These are phyloP conservation scores for Hetaerina titia DNA, from an alignment of 2,888 invertebrate genomes.

Conservation along the genomic window DNA sequence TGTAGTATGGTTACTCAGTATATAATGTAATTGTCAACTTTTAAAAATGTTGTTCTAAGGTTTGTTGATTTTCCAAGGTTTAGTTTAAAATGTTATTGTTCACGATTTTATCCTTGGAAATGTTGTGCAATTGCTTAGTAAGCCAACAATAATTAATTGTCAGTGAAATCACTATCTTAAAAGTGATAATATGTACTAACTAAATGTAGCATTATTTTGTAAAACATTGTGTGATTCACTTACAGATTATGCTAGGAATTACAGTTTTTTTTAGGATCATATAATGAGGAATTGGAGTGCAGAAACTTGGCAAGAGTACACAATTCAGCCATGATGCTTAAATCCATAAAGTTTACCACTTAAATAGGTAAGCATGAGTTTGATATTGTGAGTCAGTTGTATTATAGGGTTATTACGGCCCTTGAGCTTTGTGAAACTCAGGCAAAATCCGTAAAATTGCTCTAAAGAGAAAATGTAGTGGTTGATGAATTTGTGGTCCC, in stretches of 20 bases:
- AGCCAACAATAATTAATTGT: not conserved
- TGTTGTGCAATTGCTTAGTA: not conserved
- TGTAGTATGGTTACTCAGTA: not conserved
- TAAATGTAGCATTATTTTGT: not conserved
- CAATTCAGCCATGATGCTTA: not conserved
- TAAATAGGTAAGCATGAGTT: not conserved
- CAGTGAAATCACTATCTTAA: not conserved
- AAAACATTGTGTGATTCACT: not conserved
- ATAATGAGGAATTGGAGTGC: not conserved
- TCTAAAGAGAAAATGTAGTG: too few species aligned
- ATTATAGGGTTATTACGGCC: not conserved
- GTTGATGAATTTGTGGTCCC: too few species aligned
- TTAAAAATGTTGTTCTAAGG: not conserved
- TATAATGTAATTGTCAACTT: not conserved
- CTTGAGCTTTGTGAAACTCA: too few species aligned
- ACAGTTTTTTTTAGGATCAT: not conserved
- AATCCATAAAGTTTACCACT: not conserved
- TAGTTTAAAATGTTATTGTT: not conserved
- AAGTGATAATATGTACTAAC: not conserved
- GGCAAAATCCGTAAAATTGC: too few species aligned
- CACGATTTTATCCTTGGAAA: not conserved
- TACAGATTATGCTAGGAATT: constrained; percentile 8
- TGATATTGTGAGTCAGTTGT: not conserved
- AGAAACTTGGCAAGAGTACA: not conserved
- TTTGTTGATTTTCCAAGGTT: not conserved